Evolutionary conservation across 2,797 vertebrate genomes (phyloP).

Genomic region (Urocyon cinereoargenteus): DNA sequence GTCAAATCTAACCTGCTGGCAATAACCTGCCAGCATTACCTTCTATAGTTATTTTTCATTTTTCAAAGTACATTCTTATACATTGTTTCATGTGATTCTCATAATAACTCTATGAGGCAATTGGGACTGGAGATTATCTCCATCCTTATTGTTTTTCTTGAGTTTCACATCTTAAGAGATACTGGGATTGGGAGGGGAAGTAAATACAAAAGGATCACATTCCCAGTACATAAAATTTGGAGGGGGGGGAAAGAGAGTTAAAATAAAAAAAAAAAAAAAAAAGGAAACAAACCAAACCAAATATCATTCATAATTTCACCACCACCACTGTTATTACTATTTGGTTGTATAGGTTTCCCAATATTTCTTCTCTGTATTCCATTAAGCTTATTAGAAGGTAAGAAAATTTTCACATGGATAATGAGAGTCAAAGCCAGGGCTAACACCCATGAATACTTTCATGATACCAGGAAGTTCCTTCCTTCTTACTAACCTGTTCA

Average conservation of each 20-base stretch:
- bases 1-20: not conserved
- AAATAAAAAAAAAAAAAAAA: not conserved
- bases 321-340: not conserved
- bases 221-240: not conserved
- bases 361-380: slow-evolving; percentile 27
- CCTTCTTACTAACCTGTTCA: not conserved
- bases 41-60: not conserved
- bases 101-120: not conserved
- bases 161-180: slow-evolving; percentile 44
- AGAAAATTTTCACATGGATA: slow-evolving; percentile 18
- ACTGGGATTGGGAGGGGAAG: not conserved
- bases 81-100: slow-evolving; percentile 9
- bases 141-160: not conserved
- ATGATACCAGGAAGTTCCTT: not conserved
- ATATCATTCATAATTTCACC: not conserved
- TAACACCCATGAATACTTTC: not conserved
- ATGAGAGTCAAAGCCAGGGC: not conserved
- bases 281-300: not conserved
- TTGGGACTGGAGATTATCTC: not conserved
- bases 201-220: slow-evolving; percentile 21
- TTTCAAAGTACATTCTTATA: not conserved
- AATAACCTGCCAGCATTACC: not conserved
- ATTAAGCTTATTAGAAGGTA: slow-evolving; percentile 18
- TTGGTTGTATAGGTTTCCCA: not conserved
- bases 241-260: not conserved